Evolutionary conservation across 2,797 vertebrate genomes (phyloP).

Genomic region (Sphenopsis melanotis): DNA sequence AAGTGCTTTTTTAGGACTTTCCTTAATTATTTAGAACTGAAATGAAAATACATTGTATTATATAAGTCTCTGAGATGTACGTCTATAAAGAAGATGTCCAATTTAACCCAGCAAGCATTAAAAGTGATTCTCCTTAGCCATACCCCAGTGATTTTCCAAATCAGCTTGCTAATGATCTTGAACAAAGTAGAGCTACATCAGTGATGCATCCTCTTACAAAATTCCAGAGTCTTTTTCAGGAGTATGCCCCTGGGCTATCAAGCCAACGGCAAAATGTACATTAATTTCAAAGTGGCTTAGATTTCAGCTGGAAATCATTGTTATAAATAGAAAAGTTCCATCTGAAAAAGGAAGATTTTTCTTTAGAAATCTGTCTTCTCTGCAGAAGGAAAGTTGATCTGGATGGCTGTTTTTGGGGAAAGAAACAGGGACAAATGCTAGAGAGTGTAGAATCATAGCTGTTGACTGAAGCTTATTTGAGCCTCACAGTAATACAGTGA

Average conservation of each 20-base stretch:
- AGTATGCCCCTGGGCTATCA: not conserved
- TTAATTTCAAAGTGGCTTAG: not conserved
- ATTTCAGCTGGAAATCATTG: not conserved
- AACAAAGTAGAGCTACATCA: not conserved
- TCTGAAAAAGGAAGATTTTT: not conserved
- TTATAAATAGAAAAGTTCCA: not conserved
- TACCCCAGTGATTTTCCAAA: not conserved
- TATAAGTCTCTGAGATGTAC: not conserved
- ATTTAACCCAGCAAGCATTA: not conserved
- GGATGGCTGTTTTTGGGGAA: not conserved
- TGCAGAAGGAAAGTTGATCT: not conserved
- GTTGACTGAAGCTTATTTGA: not conserved
- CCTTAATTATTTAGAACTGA: not conserved
- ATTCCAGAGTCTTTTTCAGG: not conserved
- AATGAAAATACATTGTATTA: not conserved
- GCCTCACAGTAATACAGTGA: not conserved
- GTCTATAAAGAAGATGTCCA: not conserved
- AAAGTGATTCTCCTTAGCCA: not conserved
- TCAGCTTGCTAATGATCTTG: not conserved
- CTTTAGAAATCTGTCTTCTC: not conserved
- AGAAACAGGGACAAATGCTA: not conserved
- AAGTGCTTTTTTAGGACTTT: not conserved
- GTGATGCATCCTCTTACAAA: not conserved
- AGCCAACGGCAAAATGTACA: not conserved
- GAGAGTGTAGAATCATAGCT: not conserved